A percentile compares a stretch with the other conserved stretches of the same genome.
Evolutionary conservation across 2,797 vertebrate species (phyloP).

Genomic region (Bradypodion pumilum): DNA sequence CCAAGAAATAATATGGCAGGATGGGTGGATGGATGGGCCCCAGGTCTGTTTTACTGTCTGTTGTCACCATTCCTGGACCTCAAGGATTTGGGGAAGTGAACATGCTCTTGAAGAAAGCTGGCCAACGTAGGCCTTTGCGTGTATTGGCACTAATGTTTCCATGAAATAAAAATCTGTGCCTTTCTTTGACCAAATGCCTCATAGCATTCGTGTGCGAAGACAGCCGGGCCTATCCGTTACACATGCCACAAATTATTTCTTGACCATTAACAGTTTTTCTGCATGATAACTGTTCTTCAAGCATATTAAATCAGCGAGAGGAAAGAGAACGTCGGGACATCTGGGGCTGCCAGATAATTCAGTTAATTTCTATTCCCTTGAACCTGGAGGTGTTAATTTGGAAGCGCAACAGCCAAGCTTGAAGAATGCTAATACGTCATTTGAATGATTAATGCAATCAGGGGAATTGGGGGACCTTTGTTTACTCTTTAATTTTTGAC

Average conservation of each 20-base stretch:
- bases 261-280: slow-evolving; percentile 88
- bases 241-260: slow-evolving; percentile 85
- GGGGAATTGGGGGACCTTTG: slow-evolving; percentile 89
- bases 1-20: neutral
- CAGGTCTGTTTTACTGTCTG: neutral
- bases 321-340: slow-evolving; percentile 86
- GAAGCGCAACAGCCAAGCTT: slow-evolving; percentile 89
- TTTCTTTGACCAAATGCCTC: slow-evolving; percentile 49
- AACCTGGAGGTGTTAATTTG: slow-evolving; percentile 96
- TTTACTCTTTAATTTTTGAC: slow-evolving; percentile 91
- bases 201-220: slow-evolving; percentile 60
- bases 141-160: slow-evolving; percentile 12
- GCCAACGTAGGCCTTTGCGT: neutral
- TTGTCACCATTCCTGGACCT: neutral
- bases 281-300: slow-evolving; percentile 85
- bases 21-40: neutral
- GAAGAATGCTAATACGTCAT: slow-evolving; percentile 95
- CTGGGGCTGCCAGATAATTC: slow-evolving; percentile 94
- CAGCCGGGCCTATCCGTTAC: slow-evolving; percentile 73
- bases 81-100: neutral
- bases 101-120: neutral
- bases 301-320: slow-evolving; percentile 86
- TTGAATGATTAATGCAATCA: slow-evolving; percentile 95
- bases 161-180: slow-evolving; percentile 8
- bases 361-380: slow-evolving; percentile 95